These are phyloP conservation scores for Eueremaeus valkanovi DNA, from an alignment of 2,888 invertebrate genomes.

Conservation along the genomic window DNA sequence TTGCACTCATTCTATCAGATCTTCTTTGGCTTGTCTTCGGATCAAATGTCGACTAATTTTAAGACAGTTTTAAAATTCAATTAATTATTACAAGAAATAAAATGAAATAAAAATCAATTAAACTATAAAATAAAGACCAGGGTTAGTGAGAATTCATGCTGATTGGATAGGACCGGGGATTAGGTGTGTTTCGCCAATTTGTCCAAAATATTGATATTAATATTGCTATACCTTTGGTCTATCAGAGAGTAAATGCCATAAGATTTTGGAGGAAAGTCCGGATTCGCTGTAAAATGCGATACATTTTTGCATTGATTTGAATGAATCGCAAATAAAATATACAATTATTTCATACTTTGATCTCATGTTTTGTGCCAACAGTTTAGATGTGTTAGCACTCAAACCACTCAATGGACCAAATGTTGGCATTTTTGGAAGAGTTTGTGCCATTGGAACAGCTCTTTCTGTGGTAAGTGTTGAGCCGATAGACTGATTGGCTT, in stretches of 20 bases:
- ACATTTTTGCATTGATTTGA: neutral
- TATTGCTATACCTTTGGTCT: neutral
- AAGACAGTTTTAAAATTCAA: too few species aligned
- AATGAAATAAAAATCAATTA: too few species aligned
- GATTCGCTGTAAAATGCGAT: slow-evolving; percentile 4
- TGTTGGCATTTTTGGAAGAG: neutral
- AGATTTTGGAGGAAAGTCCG: neutral
- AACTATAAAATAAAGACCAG: too few species aligned
- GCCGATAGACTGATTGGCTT: neutral
- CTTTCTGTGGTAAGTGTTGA: neutral
- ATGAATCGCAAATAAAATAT: neutral
- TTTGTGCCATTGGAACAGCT: neutral
- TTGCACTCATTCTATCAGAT: too few species aligned
- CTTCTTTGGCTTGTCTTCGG: too few species aligned
- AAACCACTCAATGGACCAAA: neutral
- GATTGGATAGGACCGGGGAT: too few species aligned
- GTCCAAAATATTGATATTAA: too few species aligned
- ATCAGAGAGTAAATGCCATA: neutral
- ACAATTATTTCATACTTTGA: neutral
- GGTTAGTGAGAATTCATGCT: too few species aligned
- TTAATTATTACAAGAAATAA: too few species aligned
- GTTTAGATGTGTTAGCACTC: neutral
- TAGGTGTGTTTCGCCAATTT: too few species aligned
- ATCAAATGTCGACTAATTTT: neutral
- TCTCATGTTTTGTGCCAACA: neutral